Percentiles rank a stretch among this genome's conserved stretches.
Evolutionary conservation across 1,140 invertebrate genomes (phyloP).

Genomic region (Drosophila kepulauana): DNA sequence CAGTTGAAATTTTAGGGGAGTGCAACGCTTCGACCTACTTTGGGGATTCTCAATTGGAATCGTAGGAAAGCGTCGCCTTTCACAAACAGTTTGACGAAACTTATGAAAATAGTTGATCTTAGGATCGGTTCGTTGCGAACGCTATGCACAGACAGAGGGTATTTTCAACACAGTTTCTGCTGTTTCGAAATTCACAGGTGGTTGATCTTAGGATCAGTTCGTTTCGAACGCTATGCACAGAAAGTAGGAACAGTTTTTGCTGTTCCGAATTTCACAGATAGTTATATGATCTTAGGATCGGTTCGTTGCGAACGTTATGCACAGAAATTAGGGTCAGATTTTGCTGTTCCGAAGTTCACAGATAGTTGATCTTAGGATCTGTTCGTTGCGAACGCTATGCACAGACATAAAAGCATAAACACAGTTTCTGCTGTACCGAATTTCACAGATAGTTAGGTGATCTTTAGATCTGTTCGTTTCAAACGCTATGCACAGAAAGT

Average conservation of each 20-base stretch:
- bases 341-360: conserved; percentile 3
- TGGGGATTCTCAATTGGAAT: background rate
- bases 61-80: conserved; percentile 29
- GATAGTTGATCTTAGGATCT: conserved; percentile 33
- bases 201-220: conserved; percentile 36
- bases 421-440: conserved; percentile 41
- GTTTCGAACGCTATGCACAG: conserved; percentile 24
- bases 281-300: conserved; percentile 44
- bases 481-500: conserved; percentile 13
- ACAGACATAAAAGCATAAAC: conserved; percentile 10
- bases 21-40: background rate
- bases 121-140: conserved; percentile 42
- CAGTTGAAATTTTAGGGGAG: conserved; percentile 31
- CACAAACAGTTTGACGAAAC: conserved; percentile 80
- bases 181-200: background rate
- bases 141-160: conserved; percentile 1
- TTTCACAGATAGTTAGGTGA: conserved; percentile 8
- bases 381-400: conserved; percentile 24
- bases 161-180: conserved; percentile 40
- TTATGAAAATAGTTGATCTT: conserved; percentile 41
- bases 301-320: conserved; percentile 32
- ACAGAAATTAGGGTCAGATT: conserved; percentile 29
- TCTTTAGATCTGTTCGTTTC: conserved; percentile 38
- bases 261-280: background rate
- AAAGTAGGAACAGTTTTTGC: conserved; percentile 55